Conservation (phyloP, 2,888 invertebrate species). For the Eristalinus sepulchralis region DNA sequence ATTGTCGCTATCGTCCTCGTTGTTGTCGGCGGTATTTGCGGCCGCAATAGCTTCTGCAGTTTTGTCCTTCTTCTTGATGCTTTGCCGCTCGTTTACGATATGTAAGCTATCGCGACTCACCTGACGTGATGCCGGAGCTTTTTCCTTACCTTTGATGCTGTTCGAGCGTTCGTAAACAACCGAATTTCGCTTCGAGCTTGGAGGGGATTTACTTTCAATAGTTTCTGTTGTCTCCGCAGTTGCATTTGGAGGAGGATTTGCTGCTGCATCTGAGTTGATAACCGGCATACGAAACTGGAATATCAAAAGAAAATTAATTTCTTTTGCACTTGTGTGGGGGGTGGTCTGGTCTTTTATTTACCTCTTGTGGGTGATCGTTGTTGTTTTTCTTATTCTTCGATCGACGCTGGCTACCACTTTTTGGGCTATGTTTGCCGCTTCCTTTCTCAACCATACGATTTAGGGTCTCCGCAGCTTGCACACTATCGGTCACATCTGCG, state of each 20-base stretch:
- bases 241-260: conserved; percentile 82
- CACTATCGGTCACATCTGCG: conserved; percentile 82
- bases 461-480: conserved; percentile 80
- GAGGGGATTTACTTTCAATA: conserved; percentile 78
- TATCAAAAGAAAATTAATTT: not conserved
- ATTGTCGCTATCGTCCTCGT: conserved; percentile 89
- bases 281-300: conserved; percentile 87
- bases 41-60: conserved; percentile 52
- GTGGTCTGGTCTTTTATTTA: not conserved
- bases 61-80: conserved; percentile 74
- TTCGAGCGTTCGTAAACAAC: conserved; percentile 59
- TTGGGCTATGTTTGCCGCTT: conserved; percentile 78
- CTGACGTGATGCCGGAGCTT: conserved; percentile 79
- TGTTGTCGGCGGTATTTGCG: conserved; percentile 71
- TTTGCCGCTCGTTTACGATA: conserved; percentile 84
- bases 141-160: conserved; percentile 72
- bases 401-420: conserved; percentile 76
- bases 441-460: conserved; percentile 73
- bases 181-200: conserved; percentile 75
- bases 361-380: conserved; percentile 72
- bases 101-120: conserved; percentile 82
- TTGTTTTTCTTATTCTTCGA: conserved; percentile 78
- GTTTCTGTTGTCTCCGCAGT: conserved; percentile 75
- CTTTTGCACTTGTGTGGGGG: not conserved
- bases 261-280: conserved; percentile 82